Evolutionary conservation across 1,140 invertebrate species (phyloP).

Genomic region (Caenorhabditis latens): DNA sequence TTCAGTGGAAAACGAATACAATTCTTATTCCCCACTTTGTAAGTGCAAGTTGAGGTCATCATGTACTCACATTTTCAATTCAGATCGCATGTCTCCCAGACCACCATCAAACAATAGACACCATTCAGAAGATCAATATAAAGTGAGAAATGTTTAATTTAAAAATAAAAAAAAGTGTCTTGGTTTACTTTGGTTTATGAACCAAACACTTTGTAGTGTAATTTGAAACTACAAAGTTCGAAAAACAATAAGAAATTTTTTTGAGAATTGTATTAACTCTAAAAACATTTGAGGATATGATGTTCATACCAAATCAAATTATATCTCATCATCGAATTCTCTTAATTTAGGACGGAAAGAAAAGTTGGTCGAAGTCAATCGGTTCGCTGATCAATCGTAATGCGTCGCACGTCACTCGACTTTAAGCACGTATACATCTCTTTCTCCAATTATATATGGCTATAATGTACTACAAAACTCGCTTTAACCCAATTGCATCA

Average conservation of each 20-base stretch:
- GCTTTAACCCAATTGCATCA: neutral
- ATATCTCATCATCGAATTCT: no score
- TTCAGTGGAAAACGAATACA: constrained; percentile 14
- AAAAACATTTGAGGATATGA: no score
- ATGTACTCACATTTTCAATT: neutral
- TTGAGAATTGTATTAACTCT: no score
- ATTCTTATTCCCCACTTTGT: constrained; percentile 39
- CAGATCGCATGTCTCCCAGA: constrained; percentile 44
- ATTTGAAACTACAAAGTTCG: no score
- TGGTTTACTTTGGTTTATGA: no score
- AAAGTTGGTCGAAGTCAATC: constrained; percentile 44
- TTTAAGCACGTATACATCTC: neutral
- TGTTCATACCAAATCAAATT: no score
- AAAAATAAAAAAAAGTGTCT: no score
- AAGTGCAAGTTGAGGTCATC: neutral
- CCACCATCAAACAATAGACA: constrained; percentile 15
- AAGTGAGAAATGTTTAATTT: neutral
- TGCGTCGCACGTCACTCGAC: constrained; percentile 48
- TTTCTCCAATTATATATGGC: neutral
- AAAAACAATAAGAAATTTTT: no score
- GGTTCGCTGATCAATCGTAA: constrained; percentile 52
- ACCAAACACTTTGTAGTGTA: no score
- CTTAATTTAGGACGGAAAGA: constrained; percentile 15
- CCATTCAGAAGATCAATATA: constrained; percentile 34
- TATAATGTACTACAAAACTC: constrained; percentile 38